These are phyloP conservation scores for Aphaenogaster rudis DNA, from an alignment of 1,140 invertebrate genomes.

Conservation along the genomic window DNA sequence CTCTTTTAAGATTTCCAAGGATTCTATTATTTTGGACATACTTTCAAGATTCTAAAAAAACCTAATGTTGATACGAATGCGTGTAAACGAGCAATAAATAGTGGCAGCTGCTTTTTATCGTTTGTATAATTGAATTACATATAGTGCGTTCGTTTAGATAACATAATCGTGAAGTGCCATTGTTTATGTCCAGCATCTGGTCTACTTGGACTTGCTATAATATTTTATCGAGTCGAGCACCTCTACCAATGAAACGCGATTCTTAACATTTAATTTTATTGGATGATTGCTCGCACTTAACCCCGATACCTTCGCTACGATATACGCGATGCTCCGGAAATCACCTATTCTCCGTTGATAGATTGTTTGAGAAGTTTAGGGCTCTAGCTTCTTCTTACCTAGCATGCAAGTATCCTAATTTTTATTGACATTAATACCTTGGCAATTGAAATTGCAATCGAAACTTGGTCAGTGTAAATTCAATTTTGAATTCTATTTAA, in stretches of 20 bases:
- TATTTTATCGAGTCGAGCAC: slow-evolving; percentile 32
- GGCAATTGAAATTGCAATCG: not conserved
- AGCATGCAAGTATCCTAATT: not conserved
- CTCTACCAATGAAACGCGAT: slow-evolving; percentile 38
- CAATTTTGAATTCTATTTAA: not conserved
- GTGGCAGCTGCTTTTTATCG: slow-evolving; percentile 19
- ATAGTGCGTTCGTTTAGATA: slow-evolving; percentile 9
- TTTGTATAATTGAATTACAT: slow-evolving; percentile 11
- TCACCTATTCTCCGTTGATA: not conserved
- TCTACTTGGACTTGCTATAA: slow-evolving; percentile 27
- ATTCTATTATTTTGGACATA: slow-evolving; percentile 2
- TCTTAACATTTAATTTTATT: slow-evolving; percentile 62
- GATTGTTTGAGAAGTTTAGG: slow-evolving; percentile 13
- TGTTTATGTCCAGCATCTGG: slow-evolving; percentile 20
- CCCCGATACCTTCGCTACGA: slow-evolving; percentile 25
- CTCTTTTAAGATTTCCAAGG: not conserved
- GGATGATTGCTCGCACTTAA: slow-evolving; percentile 58
- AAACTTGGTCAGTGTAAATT: slow-evolving; percentile 7
- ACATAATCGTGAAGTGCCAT: not conserved
- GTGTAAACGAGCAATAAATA: slow-evolving; percentile 25
- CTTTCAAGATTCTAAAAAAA: not conserved
- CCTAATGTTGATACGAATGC: slow-evolving; percentile 19
- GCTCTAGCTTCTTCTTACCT: not conserved
- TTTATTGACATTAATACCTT: not conserved
- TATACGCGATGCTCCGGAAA: slow-evolving; percentile 12